These are phyloP conservation scores for Apamea crenata DNA, from an alignment of 2,888 invertebrate genomes.

Conservation along the genomic window DNA sequence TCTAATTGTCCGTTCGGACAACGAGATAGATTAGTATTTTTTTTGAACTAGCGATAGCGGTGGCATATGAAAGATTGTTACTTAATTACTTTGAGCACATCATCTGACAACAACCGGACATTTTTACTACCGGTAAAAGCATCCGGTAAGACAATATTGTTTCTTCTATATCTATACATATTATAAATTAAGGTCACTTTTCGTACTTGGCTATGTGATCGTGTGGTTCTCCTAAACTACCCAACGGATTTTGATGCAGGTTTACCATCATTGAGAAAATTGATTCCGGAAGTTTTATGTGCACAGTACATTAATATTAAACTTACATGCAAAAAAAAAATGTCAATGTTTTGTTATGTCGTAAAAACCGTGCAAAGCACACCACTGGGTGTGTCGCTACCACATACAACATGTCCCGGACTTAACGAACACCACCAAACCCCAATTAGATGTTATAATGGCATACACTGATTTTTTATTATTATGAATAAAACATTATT, in stretches of 20 bases:
- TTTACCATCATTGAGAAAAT: too few relatives aligned
- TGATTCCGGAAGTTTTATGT: too few relatives aligned
- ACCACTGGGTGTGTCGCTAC: too few relatives aligned
- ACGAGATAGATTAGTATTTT: too few relatives aligned
- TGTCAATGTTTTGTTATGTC: too few relatives aligned
- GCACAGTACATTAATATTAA: too few relatives aligned
- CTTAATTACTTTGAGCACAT: too few relatives aligned
- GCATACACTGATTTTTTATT: background rate
- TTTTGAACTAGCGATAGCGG: background rate
- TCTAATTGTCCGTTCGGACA: background rate
- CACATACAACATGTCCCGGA: too few relatives aligned
- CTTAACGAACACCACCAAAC: background rate
- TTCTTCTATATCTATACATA: background rate
- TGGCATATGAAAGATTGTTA: background rate
- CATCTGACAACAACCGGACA: background rate
- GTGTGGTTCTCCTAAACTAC: too few relatives aligned
- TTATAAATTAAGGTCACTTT: background rate
- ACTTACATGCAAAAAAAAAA: too few relatives aligned
- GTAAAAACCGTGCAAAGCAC: too few relatives aligned
- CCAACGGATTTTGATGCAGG: too few relatives aligned
- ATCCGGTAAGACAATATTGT: background rate
- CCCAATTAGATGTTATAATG: background rate
- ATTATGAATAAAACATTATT: background rate
- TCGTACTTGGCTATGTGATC: background rate
- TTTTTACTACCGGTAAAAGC: background rate